These are phyloP conservation scores for Galleria mellonella DNA, from an alignment of 1,140 invertebrate genomes.

Conservation along the genomic window DNA sequence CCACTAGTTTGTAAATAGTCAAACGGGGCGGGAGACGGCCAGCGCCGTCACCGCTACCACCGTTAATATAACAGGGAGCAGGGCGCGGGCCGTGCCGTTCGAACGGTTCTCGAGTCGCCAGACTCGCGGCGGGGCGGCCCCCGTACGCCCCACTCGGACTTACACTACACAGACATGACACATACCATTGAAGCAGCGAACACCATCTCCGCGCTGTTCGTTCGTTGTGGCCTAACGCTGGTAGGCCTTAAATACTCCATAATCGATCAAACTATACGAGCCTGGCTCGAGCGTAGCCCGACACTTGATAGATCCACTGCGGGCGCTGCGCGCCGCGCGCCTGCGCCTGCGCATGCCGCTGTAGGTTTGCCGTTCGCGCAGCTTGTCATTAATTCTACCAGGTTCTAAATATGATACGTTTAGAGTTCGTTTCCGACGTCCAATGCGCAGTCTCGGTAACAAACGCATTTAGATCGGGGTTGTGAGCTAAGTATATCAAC, in stretches of 20 bases:
- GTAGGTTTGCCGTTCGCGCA: slow-evolving; percentile 5
- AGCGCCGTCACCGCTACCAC: background rate
- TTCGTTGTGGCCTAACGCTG: background rate
- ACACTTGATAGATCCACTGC: background rate
- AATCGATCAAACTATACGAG: too few species aligned
- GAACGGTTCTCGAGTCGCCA: too few species aligned
- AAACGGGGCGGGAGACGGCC: slow-evolving; percentile 10
- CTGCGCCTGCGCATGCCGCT: background rate
- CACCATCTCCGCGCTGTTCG: background rate
- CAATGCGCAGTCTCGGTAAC: slow-evolving; percentile 16
- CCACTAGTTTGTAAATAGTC: slow-evolving; percentile 23
- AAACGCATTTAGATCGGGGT: slow-evolving; percentile 23
- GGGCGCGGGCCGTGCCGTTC: too few species aligned
- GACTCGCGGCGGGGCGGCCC: too few species aligned
- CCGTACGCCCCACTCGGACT: background rate
- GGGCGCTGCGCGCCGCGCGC: background rate
- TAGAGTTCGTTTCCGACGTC: slow-evolving; percentile 5
- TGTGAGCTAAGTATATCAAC: slow-evolving; percentile 8
- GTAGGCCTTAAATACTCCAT: too few species aligned
- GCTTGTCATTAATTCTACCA: slow-evolving; percentile 8
- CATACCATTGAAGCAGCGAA: background rate
- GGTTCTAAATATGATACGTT: slow-evolving; percentile 7
- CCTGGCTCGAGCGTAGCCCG: background rate
- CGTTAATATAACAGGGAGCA: too few species aligned
- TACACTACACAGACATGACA: slow-evolving; percentile 5